Conservation (phyloP, 2,113 vertebrate species). For the Chiloscyllium plagiosum region DNA sequence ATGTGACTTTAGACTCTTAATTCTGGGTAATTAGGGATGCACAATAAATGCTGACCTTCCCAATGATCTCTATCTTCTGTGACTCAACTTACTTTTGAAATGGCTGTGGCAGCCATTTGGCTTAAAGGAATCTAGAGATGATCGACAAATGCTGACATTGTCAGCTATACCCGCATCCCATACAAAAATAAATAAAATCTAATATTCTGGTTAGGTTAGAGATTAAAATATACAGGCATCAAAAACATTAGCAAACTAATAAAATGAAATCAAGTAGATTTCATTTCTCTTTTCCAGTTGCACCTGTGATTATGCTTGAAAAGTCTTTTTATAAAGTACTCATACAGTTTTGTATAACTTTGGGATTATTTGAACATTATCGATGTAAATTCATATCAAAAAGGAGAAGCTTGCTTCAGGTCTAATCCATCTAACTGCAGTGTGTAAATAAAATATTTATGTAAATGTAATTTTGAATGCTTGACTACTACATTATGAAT, state of each 20-base stretch:
- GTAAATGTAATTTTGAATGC: slow-evolving; percentile 19
- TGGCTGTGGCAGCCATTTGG: too few species aligned
- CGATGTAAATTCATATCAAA: not conserved
- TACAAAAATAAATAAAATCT: not conserved
- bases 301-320: not conserved
- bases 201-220: not conserved
- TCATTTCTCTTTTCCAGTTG: not conserved
- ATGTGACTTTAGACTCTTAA: too few species aligned
- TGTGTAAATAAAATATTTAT: slow-evolving; percentile 22
- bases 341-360: not conserved
- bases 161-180: too few species aligned
- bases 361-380: not conserved
- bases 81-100: too few species aligned
- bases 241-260: not conserved
- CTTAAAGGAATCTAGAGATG: too few species aligned
- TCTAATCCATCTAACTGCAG: not conserved
- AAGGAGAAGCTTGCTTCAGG: not conserved
- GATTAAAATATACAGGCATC: not conserved
- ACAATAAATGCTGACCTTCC: too few species aligned
- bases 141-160: too few species aligned
- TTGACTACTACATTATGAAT: slow-evolving; percentile 31
- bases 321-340: not conserved
- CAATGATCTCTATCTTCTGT: too few species aligned
- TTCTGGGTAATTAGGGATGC: too few species aligned
- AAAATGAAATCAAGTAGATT: not conserved